These are phyloP conservation scores for Panthera uncia DNA, from an alignment of 2,113 vertebrate species.

Conservation along the genomic window DNA sequence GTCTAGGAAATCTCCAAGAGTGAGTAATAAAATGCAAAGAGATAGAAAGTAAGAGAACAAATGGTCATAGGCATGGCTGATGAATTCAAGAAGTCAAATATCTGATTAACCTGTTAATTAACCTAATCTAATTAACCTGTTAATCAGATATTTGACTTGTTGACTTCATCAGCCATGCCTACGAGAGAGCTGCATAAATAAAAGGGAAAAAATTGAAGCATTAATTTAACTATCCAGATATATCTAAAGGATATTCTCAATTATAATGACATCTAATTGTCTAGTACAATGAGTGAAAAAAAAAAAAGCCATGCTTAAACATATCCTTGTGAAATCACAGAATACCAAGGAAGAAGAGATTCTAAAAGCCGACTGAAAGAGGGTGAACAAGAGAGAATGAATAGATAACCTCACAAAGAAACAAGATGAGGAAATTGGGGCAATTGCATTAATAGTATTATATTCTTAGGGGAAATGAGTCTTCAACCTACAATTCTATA, in stretches of 20 bases:
- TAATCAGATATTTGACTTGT: too few species aligned
- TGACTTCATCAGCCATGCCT: too few species aligned
- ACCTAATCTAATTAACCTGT: too few species aligned
- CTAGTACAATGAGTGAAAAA: not conserved
- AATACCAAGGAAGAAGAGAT: not conserved
- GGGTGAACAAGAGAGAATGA: not conserved
- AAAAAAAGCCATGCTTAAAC: not conserved
- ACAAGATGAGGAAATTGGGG: not conserved
- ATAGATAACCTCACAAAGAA: not conserved
- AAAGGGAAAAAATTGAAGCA: not conserved
- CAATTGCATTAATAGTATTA: not conserved
- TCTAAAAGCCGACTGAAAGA: not conserved
- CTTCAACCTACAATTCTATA: constrained; percentile 47
- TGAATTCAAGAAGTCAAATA: not conserved
- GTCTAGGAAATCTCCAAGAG: not conserved
- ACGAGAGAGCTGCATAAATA: not conserved
- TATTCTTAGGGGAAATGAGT: not conserved
- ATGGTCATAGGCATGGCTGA: not conserved
- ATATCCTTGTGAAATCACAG: not conserved
- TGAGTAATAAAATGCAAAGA: not conserved
- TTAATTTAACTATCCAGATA: not conserved
- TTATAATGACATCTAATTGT: not conserved
- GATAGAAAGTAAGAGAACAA: not conserved
- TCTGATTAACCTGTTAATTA: not conserved
- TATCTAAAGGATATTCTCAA: not conserved